Evolutionary conservation across 2,113 vertebrate genomes (phyloP).

Genomic region (Crotophaga sulcirostris): DNA sequence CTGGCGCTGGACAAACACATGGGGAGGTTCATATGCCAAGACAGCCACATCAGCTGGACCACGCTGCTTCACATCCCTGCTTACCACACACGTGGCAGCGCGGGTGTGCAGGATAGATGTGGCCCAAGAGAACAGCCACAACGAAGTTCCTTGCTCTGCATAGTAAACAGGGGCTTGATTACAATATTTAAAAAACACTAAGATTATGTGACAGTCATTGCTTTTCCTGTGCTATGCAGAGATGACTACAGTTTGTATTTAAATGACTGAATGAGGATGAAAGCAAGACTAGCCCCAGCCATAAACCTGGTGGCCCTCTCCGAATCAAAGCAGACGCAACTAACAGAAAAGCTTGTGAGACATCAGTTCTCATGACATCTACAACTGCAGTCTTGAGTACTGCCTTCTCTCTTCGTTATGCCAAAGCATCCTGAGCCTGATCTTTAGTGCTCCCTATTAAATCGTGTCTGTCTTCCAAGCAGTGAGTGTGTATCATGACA

Average conservation of each 20-base stretch:
- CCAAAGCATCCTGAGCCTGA: neutral
- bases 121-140: neutral
- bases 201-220: neutral
- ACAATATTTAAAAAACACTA: neutral
- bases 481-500: neutral
- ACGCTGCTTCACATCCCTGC: neutral
- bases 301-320: slow-evolving; percentile 12
- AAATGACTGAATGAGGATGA: slow-evolving; percentile 11
- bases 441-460: neutral
- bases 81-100: accelerated
- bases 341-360: slow-evolving; percentile 21
- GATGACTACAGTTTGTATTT: neutral
- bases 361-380: neutral
- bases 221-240: neutral
- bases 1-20: accelerated
- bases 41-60: neutral
- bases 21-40: accelerated
- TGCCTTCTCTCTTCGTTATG: neutral
- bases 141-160: neutral
- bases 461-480: neutral
- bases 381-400: neutral
- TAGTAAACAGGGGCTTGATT: neutral
- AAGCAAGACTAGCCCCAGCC: slow-evolving; percentile 40
- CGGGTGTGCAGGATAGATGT: neutral
- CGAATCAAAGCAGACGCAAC: slow-evolving; percentile 42